Base-by-base conservation (phyloP, 2,888 invertebrate species). In the Meloe dianella region DNA sequence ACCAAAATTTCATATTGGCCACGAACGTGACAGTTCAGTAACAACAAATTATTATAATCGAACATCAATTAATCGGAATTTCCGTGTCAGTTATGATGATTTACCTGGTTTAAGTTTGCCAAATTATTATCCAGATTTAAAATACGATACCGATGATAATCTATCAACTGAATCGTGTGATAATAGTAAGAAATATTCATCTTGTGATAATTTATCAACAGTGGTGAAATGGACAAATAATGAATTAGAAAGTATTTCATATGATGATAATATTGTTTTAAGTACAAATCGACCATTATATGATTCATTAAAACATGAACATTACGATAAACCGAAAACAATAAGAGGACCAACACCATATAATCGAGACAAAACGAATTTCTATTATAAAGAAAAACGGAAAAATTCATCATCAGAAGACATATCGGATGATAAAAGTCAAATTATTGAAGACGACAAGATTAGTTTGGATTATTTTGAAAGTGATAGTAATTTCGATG, bases 21-120 rank as follows among this genome's bases (percentile, higher is more conserved):
- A 63, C 29, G 71, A 72, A 60, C 86, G 10, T 67, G 88, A 88
- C 75, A 88, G 87, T 78, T 82, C 88, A n/a, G n/a, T n/a, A n/a
- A n/a, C 74, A 87, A 88, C 87, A 1, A 87, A 87, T 76, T 87
- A 86, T 82, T 86, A 87, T 54, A 85, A 87, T 74, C 87, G 87
- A 79, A 86, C 87, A 76, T 86, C 87, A 65, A 85, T 86, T 66
- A 86, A 78, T 60, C 76, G 74, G 57, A 59, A 67, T 27, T 78
- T 66, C 58, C 73, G 70, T 30, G 74, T 75, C 17, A 80, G 80
- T 9, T 77, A 78, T 61, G 80, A 82, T 63, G 77, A 81, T 62
- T 57, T 77, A 24, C 71, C 74, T 30, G 79, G 78, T 17, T 74
- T 84, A 32, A 83, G 80, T 66, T 73, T 84, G 24, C 84, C 84